A percentile compares a stretch with the other conserved stretches of the same genome.
These are phyloP conservation scores for Muricea muricata DNA, from an alignment of 92 coral and sea anemone species.

Conservation along the genomic window DNA sequence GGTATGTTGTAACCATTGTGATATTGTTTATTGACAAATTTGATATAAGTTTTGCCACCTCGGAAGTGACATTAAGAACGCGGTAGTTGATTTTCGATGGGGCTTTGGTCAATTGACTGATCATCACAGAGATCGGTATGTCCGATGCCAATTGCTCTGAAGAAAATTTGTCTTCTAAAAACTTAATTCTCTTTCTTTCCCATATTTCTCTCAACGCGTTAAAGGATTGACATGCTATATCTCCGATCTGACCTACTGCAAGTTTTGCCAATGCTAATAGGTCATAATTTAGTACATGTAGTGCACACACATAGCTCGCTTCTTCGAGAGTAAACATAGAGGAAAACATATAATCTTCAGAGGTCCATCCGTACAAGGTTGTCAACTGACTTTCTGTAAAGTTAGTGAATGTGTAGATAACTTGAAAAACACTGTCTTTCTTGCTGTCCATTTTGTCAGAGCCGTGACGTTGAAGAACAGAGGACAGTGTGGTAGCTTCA, in stretches of 20 bases:
- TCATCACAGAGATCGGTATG: background rate
- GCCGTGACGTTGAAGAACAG: background rate
- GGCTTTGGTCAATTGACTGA: constrained; percentile 22
- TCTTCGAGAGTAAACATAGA: constrained; percentile 12
- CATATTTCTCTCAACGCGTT: constrained; percentile 16
- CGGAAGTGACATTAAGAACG: constrained; percentile 2
- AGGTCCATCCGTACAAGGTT: constrained; percentile 13
- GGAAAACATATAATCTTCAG: constrained; percentile 14
- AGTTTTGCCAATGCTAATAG: constrained; percentile 12
- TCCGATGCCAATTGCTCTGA: background rate
- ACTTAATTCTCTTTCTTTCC: background rate
- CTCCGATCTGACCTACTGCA: constrained; percentile 3
- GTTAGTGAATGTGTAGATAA: background rate
- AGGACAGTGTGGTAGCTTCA: background rate
- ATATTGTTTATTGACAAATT: constrained; percentile 20
- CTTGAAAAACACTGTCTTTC: constrained; percentile 9
- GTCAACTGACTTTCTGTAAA: constrained; percentile 20
- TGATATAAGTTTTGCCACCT: background rate
- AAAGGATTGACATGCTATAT: background rate
- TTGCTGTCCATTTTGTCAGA: background rate
- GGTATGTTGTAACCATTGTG: constrained; percentile 15
- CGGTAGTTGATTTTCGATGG: constrained; percentile 14
- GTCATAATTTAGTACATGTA: background rate
- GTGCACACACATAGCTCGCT: background rate
- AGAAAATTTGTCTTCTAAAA: background rate